A percentile compares a stretch with the other conserved stretches of the same genome.
phyloP scores from a whole-genome alignment of 1,140 invertebrate genomes.

The Octopus sinensis region DNA sequence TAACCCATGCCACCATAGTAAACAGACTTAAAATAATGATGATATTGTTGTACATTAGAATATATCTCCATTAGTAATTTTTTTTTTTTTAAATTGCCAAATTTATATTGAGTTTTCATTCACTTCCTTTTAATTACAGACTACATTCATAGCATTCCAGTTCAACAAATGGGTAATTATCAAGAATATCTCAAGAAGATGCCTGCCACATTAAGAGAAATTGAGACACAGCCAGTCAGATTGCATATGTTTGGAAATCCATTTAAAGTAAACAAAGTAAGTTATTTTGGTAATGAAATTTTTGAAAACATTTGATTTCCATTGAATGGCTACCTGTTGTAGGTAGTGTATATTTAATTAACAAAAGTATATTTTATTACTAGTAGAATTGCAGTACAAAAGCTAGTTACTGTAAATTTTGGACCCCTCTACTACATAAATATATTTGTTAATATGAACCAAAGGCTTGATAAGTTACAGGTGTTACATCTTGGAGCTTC shows the following conservation, averaged over 20 bases:
- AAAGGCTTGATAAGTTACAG: no score
- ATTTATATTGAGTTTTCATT: neutral
- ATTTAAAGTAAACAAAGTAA: constrained; percentile 77
- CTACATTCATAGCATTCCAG: constrained; percentile 87
- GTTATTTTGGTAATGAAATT: neutral
- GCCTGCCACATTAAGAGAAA: constrained; percentile 85
- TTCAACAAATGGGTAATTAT: constrained; percentile 98
- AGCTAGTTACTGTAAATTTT: no score
- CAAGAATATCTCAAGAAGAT: constrained; percentile 94
- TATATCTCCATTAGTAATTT: constrained; percentile 12
- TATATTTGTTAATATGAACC: no score
- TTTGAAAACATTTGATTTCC: no score
- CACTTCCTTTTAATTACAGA: constrained; percentile 61
- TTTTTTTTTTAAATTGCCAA: neutral
- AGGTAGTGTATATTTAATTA: no score
- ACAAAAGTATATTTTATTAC: no score
- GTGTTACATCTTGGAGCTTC: no score
- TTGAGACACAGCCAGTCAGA: constrained; percentile 90
- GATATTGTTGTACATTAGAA: constrained; percentile 7
- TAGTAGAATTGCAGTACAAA: no score
- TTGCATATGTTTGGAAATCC: constrained; percentile 99
- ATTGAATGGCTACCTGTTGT: no score
- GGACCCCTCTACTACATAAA: no score
- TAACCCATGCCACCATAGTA: no score
- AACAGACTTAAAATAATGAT: no score